Evolutionary conservation across 1,140 invertebrate species (phyloP), one percentile per base, ranked within the genome.

Genomic region (Chelonus insularis): DNA sequence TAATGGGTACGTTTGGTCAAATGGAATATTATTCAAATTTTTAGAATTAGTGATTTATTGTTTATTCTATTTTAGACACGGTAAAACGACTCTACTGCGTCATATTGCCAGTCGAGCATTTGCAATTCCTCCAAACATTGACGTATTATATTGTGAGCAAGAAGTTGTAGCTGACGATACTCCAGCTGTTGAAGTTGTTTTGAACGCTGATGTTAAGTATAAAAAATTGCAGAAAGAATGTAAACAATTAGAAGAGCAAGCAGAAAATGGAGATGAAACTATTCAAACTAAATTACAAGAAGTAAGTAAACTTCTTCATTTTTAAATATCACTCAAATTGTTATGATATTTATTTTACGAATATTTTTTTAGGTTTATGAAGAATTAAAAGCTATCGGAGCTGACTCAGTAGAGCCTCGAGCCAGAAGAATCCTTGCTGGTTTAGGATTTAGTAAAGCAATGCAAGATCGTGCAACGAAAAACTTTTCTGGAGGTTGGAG

Each of bases 401-500:
- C 97, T 0, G 96, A 99, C 83, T 94, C 95, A 2, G 97, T 97
- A 1, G 97, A 99, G 80, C 91, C 96, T 0, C 87, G 92, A 70
- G 97, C 97, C 0, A 83, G 97, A 0, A 84, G 97, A 66, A 99
- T 99, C 69, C 81, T 99, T 12, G 93, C 96, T 65, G 98, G 98
- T 93, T 83, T 99, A 37, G 97, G 97, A 50, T 99, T 99, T 75
- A 94, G 88, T 48, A 86, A 87, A 61, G 88, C 92, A 71, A 99
- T 99, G 97, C 96, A 98, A 82, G 85, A 96, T 73, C 83, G 96
- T 60, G 86, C 94, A 0, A 98, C 96, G 1, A 97, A 97, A 77
- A 90, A 95, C 74, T 96, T 99, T 77, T 98, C 96, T 64, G 97
- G 97, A 72, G 97, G 97, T 47, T 99, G 97, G 97, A 85, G 97